Evolutionary conservation across 2,113 vertebrate species (phyloP).

Genomic region (Xerus inauris): DNA sequence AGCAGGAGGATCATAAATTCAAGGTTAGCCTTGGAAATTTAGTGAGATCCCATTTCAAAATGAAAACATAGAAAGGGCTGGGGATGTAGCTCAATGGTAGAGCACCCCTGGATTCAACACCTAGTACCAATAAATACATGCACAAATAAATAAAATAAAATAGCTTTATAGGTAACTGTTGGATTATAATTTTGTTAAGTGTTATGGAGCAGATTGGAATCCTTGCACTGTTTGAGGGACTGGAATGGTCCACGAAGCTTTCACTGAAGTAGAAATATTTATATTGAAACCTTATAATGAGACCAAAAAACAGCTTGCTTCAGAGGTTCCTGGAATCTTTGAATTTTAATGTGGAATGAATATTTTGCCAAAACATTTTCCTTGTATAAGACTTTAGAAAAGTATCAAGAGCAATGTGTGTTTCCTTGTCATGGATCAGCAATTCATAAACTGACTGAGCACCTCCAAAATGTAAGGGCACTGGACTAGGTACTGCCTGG

Average conservation of each 20-base stretch:
- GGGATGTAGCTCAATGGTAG: too few species aligned
- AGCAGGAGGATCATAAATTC: too few species aligned
- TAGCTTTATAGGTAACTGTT: background rate
- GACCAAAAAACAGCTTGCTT: background rate
- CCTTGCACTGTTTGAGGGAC: background rate
- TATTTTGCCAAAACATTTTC: conserved; percentile 4
- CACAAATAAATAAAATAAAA: too few species aligned
- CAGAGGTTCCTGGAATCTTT: background rate
- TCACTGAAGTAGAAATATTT: conserved; percentile 18
- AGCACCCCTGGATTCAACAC: too few species aligned
- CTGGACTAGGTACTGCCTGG: background rate
- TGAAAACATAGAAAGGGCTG: too few species aligned
- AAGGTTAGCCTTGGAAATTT: too few species aligned
- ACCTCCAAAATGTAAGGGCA: background rate
- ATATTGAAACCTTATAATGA: conserved; percentile 28
- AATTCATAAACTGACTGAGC: background rate
- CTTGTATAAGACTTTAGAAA: background rate
- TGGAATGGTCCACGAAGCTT: background rate
- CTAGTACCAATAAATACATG: too few species aligned
- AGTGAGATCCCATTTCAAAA: too few species aligned
- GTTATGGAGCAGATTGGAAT: background rate
- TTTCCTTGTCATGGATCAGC: background rate
- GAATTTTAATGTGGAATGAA: conserved; percentile 11
- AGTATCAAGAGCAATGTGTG: background rate
- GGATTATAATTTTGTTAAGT: background rate